A percentile compares a stretch with the other conserved stretches of the same genome.
phyloP scores from a whole-genome alignment of 2,797 vertebrate genomes.

The Poeciliopsis paucimaculata region DNA sequence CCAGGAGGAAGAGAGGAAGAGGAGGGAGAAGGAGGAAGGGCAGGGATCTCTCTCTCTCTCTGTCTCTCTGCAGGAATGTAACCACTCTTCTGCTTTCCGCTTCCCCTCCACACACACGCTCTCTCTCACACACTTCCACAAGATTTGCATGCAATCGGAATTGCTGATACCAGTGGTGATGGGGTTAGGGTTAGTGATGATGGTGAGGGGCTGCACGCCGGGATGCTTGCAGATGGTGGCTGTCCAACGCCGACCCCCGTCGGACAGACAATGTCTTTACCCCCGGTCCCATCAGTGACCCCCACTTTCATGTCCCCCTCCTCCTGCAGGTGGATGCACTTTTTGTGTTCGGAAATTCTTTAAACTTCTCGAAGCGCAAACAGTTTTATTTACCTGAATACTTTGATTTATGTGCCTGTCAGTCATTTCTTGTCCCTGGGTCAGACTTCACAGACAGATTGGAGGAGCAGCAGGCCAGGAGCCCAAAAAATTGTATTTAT shows the following conservation, averaged over 20 bases:
- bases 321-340: too few species aligned
- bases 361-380: too few species aligned
- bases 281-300: constrained; percentile 2
- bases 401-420: too few species aligned
- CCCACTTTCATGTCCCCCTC: too few species aligned
- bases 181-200: too few species aligned
- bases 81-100: constrained; percentile 53
- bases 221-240: constrained; percentile 54
- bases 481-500: too few species aligned
- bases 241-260: constrained; percentile 85
- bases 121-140: constrained; percentile 46
- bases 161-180: constrained; percentile 84
- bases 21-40: constrained; percentile 66
- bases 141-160: constrained; percentile 89
- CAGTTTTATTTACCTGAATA: too few species aligned
- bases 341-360: too few species aligned
- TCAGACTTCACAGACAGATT: too few species aligned
- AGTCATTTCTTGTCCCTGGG: too few species aligned
- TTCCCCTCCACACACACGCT: constrained; percentile 5
- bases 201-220: constrained; percentile 12
- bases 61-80: constrained; percentile 60
- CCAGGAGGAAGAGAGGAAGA: constrained; percentile 62
- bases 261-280: constrained; percentile 75
- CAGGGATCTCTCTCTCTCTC: constrained; percentile 42
- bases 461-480: too few species aligned